Evolutionary conservation across 2,113 vertebrate genomes (phyloP), one percentile per base, ranked within the genome.

Genomic region (Trachemys scripta): DNA sequence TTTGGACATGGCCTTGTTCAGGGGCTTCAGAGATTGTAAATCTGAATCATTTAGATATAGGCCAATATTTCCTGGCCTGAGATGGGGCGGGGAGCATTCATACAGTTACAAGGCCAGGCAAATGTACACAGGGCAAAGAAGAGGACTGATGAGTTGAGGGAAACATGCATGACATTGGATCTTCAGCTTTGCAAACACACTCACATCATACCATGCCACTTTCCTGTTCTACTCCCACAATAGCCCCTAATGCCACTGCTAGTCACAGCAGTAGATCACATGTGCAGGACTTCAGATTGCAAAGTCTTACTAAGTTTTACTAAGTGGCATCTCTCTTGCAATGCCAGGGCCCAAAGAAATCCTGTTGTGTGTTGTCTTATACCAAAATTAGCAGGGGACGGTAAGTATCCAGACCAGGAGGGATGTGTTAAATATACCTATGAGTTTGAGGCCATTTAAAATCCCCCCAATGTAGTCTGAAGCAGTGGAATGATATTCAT

Each of bases 401-500:
- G 47, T 85, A 10, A 91, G 13, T n/a, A 56, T 76, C 8, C 81
- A 42, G 59, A 5, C 75, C n/a, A 89, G 57, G n/a, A 95, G 80
- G 10, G 16, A 38, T 10, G 17, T 4, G 5, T 56, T 84, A 25
- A 0, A 0, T 65, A 51, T 11, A 82, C 25, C 27, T 85, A 27
- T 80, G 82, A n/a, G 7, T 83, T 92, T 85, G 20, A 5, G 35
- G 84, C 10, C 1, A 0, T 87, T 94, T 87, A 22, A 57, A 80
- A 50, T 14, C 69, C 62, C 29, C 84, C 59, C 69, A 76, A 89
- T 62, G 53, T 80, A 95, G 91, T 86, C 75, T 53, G 93, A 96
- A 91, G 79, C 9, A 86, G 42, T 3, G 82, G 49, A 90, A 56
- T 47, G 12, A 72, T 92, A 88, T 59, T 82, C 45, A 69, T 69